These are phyloP conservation scores for Archips crataeganus DNA, from an alignment of 2,888 invertebrate genomes.

Conservation along the genomic window DNA sequence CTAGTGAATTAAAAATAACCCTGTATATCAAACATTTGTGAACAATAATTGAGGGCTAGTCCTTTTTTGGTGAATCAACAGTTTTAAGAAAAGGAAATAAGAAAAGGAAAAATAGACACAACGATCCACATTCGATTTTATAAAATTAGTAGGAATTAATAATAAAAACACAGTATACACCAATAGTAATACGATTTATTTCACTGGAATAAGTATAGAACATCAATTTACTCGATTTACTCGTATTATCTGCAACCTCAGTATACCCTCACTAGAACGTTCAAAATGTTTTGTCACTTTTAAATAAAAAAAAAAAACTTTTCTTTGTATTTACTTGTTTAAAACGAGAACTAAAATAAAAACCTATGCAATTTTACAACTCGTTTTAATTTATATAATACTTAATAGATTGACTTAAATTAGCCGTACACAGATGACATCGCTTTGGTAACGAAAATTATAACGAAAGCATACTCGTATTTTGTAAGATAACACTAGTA, in stretches of 20 bases:
- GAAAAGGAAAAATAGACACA: too few relatives aligned
- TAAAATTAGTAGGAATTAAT: neutral
- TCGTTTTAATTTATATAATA: neutral
- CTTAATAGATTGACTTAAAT: neutral
- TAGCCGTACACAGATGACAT: neutral
- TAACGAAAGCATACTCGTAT: neutral
- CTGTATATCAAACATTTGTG: too few relatives aligned
- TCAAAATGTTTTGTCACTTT: conserved; percentile 3
- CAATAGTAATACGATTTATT: conserved; percentile 36
- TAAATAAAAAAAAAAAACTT: too few relatives aligned
- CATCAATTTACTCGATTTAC: conserved; percentile 49
- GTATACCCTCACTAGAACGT: conserved; percentile 28
- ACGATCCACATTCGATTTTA: neutral
- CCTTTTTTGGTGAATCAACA: too few relatives aligned
- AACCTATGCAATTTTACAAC: neutral
- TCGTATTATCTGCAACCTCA: conserved; percentile 54
- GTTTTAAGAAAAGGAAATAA: too few relatives aligned
- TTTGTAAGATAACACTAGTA: too few relatives aligned
- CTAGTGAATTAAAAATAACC: too few relatives aligned
- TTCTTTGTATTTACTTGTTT: neutral
- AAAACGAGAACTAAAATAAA: neutral
- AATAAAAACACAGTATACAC: conserved; percentile 29
- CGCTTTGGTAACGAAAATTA: neutral
- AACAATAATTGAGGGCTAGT: too few relatives aligned
- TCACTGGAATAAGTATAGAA: conserved; percentile 50